phyloP scores from a whole-genome alignment of 2,113 vertebrate species.

The Piprites chloris region DNA sequence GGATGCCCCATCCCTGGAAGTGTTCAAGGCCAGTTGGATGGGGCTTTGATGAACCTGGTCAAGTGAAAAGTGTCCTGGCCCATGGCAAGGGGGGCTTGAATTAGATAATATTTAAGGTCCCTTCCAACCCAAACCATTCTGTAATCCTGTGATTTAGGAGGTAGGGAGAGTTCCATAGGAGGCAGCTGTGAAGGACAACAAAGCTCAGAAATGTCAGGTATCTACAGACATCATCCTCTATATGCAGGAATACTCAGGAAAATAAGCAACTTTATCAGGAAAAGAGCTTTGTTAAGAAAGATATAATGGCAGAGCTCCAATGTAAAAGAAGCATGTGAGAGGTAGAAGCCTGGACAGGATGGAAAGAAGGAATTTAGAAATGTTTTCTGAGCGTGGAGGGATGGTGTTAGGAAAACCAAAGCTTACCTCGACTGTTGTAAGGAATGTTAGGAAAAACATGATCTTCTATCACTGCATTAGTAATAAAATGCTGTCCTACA shows the following conservation, averaged over 20 bases:
- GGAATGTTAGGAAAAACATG: background rate
- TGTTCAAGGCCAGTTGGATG: too few species aligned
- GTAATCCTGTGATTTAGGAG: background rate
- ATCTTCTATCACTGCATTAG: background rate
- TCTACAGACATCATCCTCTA: background rate
- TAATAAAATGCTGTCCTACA: background rate
- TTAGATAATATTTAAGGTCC: too few species aligned
- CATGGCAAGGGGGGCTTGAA: too few species aligned
- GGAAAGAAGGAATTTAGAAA: background rate
- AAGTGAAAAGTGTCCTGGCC: too few species aligned
- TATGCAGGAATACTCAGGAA: background rate
- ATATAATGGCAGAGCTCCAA: background rate
- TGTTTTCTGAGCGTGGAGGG: fast-evolving
- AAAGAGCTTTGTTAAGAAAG: background rate
- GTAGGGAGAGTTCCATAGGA: background rate
- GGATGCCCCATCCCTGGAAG: too few species aligned
- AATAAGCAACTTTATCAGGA: background rate
- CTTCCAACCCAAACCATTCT: too few species aligned
- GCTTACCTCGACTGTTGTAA: background rate
- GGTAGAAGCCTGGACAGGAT: background rate
- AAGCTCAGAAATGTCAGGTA: background rate
- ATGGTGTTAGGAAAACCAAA: background rate
- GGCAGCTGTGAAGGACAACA: background rate
- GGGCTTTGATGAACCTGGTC: too few species aligned
- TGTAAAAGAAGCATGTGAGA: background rate